phyloP scores from a whole-genome alignment of 2,888 invertebrate species.

The Dynastes maya region DNA sequence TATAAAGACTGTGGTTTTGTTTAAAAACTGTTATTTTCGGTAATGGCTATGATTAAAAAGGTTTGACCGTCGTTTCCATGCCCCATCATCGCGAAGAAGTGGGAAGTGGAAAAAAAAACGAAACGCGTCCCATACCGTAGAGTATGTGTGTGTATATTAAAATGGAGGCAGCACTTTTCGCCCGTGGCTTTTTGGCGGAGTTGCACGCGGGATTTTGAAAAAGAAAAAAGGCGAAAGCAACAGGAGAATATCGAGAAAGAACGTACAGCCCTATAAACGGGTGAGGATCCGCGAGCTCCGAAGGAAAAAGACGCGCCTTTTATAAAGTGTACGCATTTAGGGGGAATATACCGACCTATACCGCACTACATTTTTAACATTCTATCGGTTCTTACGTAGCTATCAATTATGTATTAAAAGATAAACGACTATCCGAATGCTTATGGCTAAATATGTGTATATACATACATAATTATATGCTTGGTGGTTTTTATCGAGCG shows the following conservation, averaged over 20 bases:
- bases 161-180: slow-evolving; percentile 41
- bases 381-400: slow-evolving; percentile 69
- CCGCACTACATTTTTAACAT: slow-evolving; percentile 68
- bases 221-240: neutral
- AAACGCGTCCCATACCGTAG: neutral
- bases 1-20: slow-evolving; percentile 52
- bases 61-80: slow-evolving; percentile 44
- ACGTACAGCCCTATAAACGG: slow-evolving; percentile 37
- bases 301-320: no score
- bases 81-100: slow-evolving; percentile 33
- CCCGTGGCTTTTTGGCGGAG: slow-evolving; percentile 40
- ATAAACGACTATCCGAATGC: slow-evolving; percentile 71
- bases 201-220: slow-evolving; percentile 13
- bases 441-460: slow-evolving; percentile 71
- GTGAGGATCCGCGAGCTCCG: slow-evolving; percentile 16
- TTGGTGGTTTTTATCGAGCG: slow-evolving; percentile 67
- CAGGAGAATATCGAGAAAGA: slow-evolving; percentile 13
- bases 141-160: slow-evolving; percentile 27
- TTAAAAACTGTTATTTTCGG: slow-evolving; percentile 53
- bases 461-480: slow-evolving; percentile 72
- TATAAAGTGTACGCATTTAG: slow-evolving; percentile 50
- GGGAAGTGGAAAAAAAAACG: slow-evolving; percentile 22
- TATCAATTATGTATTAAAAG: slow-evolving; percentile 71
- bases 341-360: slow-evolving; percentile 63
- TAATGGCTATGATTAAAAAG: slow-evolving; percentile 53